Percentiles rank a stretch among this genome's conserved stretches.
Evolutionary conservation across 2,888 invertebrate species (phyloP).

Genomic region (Diplazon laetatorius): DNA sequence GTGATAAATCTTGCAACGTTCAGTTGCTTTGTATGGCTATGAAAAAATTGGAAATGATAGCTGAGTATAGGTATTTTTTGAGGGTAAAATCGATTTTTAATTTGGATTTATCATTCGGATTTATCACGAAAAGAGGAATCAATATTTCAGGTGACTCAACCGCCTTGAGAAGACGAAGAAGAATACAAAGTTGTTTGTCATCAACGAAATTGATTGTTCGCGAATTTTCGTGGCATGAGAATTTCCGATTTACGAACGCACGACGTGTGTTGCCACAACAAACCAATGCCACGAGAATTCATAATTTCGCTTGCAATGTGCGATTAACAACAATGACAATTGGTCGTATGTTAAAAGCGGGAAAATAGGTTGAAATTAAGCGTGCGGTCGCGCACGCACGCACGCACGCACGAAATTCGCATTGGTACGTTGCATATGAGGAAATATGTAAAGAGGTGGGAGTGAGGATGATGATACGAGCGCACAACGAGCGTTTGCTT

Average conservation of each 20-base stretch:
- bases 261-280: no score
- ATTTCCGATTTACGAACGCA: not conserved
- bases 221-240: not conserved
- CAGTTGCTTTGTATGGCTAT: no score
- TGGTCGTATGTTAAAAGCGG: not conserved
- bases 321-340: conserved; percentile 30
- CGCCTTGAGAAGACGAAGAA: no score
- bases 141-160: no score
- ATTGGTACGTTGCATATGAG: conserved; percentile 5
- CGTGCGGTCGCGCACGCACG: not conserved
- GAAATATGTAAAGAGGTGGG: conserved; percentile 26
- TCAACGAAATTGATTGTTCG: no score
- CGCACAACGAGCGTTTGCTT: conserved; percentile 38
- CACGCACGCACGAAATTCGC: conserved; percentile 38
- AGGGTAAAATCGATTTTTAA: no score
- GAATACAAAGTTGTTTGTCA: no score
- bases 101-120: no score
- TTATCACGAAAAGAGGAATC: no score
- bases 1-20: no score
- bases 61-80: no score
- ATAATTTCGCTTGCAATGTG: not conserved
- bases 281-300: not conserved
- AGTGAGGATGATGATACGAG: conserved; percentile 26
- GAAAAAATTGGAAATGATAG: no score
- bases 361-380: conserved; percentile 28